phyloP scores from a whole-genome alignment of 2,797 vertebrate genomes.

The Ctenosaura bakeri region DNA sequence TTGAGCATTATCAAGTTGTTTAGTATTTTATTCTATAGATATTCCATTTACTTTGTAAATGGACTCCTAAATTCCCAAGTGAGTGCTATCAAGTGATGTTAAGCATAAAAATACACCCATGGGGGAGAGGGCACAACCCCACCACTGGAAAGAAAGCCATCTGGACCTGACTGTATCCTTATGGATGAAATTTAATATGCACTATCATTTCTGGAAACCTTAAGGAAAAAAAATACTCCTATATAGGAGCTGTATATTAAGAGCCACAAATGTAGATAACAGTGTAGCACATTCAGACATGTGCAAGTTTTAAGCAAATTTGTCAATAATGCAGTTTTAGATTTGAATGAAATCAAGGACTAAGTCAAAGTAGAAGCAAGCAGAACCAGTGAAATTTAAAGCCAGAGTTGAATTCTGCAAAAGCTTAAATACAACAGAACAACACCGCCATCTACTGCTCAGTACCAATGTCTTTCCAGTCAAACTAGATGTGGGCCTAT shows the following conservation, averaged over 20 bases:
- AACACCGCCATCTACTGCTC: constrained; percentile 81
- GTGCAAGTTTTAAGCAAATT: neutral
- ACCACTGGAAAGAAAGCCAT: neutral
- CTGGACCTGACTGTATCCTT: neutral
- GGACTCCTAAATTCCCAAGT: neutral
- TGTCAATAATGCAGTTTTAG: neutral
- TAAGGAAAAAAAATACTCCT: neutral
- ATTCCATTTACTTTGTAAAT: neutral
- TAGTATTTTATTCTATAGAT: neutral
- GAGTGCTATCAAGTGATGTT: constrained; percentile 8
- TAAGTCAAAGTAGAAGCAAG: neutral
- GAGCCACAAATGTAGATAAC: neutral
- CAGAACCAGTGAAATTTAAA: neutral
- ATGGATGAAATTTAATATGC: constrained; percentile 12
- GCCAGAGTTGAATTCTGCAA: neutral
- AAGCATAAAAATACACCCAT: constrained; percentile 15
- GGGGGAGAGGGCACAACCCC: too few species aligned
- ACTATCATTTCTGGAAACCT: neutral
- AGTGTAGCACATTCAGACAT: neutral
- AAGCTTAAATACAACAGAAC: constrained; percentile 45
- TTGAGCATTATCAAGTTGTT: neutral
- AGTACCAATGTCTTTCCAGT: neutral
- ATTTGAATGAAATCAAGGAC: neutral
- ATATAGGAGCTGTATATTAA: neutral
- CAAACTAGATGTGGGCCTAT: neutral